phyloP scores from a whole-genome alignment of 2,888 invertebrate species.

The Masnerella sp. region DNA sequence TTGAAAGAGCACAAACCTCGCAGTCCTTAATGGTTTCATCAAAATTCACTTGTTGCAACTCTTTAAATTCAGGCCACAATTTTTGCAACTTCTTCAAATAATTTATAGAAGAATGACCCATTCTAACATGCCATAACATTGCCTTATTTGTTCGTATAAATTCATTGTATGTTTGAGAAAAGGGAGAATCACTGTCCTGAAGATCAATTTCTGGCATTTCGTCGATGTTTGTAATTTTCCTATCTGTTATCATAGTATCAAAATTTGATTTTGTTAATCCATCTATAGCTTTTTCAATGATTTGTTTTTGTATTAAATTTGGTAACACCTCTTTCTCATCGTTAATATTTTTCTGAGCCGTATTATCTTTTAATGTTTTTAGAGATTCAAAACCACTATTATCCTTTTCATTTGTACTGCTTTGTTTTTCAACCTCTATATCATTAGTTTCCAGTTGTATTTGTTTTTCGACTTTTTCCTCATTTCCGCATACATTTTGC shows the following conservation, averaged over 20 bases:
- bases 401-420: background rate
- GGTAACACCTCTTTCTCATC: background rate
- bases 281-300: background rate
- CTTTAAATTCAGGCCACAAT: background rate
- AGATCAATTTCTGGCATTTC: background rate
- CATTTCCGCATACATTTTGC: background rate
- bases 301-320: background rate
- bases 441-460: background rate
- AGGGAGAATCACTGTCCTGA: background rate
- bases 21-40: background rate
- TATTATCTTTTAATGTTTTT: background rate
- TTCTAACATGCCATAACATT: slow-evolving; percentile 2
- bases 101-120: background rate
- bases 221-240: background rate
- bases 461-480: background rate
- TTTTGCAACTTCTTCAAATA: background rate
- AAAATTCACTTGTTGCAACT: background rate
- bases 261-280: background rate
- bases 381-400: background rate
- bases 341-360: background rate
- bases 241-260: background rate
- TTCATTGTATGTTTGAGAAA: background rate
- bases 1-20: too few species aligned
- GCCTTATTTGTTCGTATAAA: background rate
- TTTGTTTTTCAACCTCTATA: background rate